These are phyloP conservation scores for Drosophila miranda DNA, from an alignment of 1,140 invertebrate genomes.

Conservation along the genomic window DNA sequence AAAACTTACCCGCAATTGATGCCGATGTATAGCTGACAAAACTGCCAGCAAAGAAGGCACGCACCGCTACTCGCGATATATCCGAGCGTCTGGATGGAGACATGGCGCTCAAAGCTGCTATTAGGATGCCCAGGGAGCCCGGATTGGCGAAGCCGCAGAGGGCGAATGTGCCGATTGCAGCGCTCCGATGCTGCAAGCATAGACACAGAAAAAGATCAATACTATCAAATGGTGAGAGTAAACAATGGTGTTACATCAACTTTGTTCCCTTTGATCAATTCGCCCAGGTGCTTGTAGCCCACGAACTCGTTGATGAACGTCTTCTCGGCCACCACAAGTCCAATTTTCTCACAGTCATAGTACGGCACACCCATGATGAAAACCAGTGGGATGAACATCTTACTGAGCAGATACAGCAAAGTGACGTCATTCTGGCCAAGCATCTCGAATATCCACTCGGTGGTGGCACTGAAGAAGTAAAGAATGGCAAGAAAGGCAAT, in stretches of 20 bases:
- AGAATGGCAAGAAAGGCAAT: conserved; percentile 94
- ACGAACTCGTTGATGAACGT: conserved; percentile 95
- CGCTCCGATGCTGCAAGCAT: conserved; percentile 85
- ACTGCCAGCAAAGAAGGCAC: conserved; percentile 43
- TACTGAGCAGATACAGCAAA: conserved; percentile 87
- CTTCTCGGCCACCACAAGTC: conserved; percentile 91
- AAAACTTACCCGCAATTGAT: conserved; percentile 36
- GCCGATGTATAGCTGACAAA: conserved; percentile 56
- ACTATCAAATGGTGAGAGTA: background rate
- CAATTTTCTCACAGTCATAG: conserved; percentile 89
- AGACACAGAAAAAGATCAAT: background rate
- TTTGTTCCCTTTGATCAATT: conserved; percentile 84
- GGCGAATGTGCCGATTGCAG: conserved; percentile 94
- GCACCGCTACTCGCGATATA: conserved; percentile 16
- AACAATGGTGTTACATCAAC: conserved; percentile 84
- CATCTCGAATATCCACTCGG: conserved; percentile 90
- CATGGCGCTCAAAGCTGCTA: conserved; percentile 42
- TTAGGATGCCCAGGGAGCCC: conserved; percentile 45
- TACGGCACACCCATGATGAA: conserved; percentile 89
- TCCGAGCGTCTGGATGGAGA: conserved; percentile 30
- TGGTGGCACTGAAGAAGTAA: conserved; percentile 89
- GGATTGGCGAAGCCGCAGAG: conserved; percentile 88
- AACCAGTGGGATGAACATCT: conserved; percentile 91
- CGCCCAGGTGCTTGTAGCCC: conserved; percentile 89
- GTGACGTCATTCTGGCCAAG: conserved; percentile 85